Evolutionary conservation across 2,797 vertebrate species (phyloP).

Genomic region (Lindbergichthys nudifrons): DNA sequence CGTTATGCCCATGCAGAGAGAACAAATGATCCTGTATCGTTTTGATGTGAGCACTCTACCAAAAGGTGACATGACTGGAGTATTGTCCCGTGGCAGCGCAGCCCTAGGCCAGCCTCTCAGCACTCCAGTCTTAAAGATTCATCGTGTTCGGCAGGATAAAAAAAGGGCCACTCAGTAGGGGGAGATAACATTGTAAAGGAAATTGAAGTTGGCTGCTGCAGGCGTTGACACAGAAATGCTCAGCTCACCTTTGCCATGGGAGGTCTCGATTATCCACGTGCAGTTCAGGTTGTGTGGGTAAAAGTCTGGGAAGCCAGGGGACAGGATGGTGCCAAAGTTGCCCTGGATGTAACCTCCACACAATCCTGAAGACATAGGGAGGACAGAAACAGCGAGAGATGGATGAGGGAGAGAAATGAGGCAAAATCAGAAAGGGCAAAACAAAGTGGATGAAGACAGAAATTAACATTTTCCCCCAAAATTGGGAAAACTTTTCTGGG

Average conservation of each 20-base stretch:
- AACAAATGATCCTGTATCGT: constrained; percentile 56
- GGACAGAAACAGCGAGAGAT: constrained; percentile 9
- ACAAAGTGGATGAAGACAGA: constrained; percentile 28
- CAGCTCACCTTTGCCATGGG: constrained; percentile 95
- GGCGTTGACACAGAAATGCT: constrained; percentile 62
- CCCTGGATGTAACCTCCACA: constrained; percentile 97
- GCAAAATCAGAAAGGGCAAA: constrained; percentile 41
- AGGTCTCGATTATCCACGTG: constrained; percentile 97
- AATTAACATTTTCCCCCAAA: constrained; percentile 25
- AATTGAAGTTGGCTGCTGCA: constrained; percentile 69
- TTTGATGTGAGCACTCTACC: constrained; percentile 43
- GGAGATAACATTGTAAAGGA: constrained; percentile 61
- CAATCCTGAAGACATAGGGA: constrained; percentile 83
- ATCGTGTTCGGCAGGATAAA: constrained; percentile 62
- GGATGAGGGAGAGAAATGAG: constrained; percentile 28
- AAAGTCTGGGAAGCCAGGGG: constrained; percentile 98
- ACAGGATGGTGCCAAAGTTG: constrained; percentile 94
- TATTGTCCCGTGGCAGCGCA: constrained; percentile 41
- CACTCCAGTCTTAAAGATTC: constrained; percentile 51
- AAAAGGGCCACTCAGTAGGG: constrained; percentile 62
- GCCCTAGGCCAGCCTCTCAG: constrained; percentile 66
- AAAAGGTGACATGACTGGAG: constrained; percentile 58
- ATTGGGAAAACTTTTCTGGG: constrained; percentile 30
- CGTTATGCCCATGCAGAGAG: constrained; percentile 19
- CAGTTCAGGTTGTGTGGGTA: constrained; percentile 99